phyloP scores from a whole-genome alignment of 2,797 vertebrate species.

The Tiaroga cobitis region DNA sequence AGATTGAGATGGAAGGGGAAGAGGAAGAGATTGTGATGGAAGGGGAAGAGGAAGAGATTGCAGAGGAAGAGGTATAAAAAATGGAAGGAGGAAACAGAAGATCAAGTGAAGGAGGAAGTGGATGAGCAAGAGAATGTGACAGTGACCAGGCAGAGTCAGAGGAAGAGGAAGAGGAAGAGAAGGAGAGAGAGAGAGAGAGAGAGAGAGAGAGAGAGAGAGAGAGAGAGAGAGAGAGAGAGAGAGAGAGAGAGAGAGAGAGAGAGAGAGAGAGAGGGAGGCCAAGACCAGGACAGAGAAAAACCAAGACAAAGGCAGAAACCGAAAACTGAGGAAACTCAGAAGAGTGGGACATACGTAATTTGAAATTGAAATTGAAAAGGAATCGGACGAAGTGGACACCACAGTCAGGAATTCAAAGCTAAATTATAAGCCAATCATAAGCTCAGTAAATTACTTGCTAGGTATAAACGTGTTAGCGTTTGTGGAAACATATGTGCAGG shows the following conservation, averaged over 20 bases:
- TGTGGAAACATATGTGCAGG: slow-evolving; percentile 22
- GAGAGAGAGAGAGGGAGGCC: neutral
- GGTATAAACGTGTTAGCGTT: neutral
- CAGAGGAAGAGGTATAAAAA: neutral
- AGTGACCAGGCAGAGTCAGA: slow-evolving; percentile 28
- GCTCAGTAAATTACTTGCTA: neutral
- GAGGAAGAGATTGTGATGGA: neutral
- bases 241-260: no score
- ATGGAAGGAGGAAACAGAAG: neutral
- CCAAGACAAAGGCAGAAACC: neutral
- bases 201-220: no score
- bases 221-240: no score
- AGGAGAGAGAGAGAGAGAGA: neutral
- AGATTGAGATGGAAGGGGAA: neutral
- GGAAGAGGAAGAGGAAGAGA: slow-evolving; percentile 27
- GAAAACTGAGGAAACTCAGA: neutral
- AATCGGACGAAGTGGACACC: neutral
- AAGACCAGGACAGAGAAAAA: neutral
- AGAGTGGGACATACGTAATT: neutral
- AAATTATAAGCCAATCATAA: neutral
- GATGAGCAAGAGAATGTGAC: neutral
- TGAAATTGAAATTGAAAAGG: neutral
- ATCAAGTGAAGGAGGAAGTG: neutral
- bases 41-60: neutral
- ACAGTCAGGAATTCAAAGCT: neutral